Conservation (phyloP, 2,888 invertebrate species). For the Morpho deidamia region DNA sequence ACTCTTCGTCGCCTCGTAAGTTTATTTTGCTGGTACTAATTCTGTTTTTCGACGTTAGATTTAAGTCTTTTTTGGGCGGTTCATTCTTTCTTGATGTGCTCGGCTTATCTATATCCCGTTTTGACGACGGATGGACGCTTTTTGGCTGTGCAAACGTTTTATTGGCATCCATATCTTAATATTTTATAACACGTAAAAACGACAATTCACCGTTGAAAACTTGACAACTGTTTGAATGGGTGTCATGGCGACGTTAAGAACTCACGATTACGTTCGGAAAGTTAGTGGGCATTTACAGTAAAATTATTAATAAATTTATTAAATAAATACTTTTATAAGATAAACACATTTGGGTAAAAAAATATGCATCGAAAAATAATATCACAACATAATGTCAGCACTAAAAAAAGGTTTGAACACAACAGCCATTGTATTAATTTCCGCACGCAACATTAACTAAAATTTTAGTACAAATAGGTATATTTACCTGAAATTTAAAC, state of each 20-base stretch:
- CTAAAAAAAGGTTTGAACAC: neutral
- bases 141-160: constrained; percentile 40
- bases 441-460: neutral
- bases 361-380: neutral
- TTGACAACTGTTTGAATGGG: constrained; percentile 44
- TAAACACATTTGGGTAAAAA: neutral
- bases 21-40: neutral
- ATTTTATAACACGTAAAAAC: neutral
- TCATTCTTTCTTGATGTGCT: constrained; percentile 32
- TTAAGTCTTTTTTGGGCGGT: neutral
- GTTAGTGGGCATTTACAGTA: neutral
- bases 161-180: constrained; percentile 39
- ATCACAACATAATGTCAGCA: neutral
- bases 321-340: neutral
- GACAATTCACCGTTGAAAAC: constrained; percentile 10
- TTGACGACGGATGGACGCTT: constrained; percentile 35
- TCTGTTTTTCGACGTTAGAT: neutral
- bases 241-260: constrained; percentile 53
- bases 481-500: neutral
- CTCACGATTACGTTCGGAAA: constrained; percentile 2
- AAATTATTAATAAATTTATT: too few species aligned
- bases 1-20: constrained; percentile 36
- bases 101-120: constrained; percentile 38
- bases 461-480: neutral
- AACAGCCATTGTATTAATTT: neutral